Evolutionary conservation across 2,888 invertebrate genomes (phyloP).

Genomic region (Meteorus colon): DNA sequence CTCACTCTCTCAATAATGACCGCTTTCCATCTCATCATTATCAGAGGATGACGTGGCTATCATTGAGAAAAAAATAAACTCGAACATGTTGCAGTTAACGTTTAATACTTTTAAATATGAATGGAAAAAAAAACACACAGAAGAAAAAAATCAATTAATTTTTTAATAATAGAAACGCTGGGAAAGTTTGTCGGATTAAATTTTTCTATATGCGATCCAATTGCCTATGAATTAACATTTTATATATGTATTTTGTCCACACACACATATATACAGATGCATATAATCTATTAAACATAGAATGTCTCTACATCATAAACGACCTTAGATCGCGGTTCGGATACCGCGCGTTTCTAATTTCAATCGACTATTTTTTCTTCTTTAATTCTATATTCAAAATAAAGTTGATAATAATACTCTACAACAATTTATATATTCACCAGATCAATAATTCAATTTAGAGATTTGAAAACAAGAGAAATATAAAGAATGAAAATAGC

Average conservation of each 20-base stretch:
- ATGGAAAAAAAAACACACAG: background rate
- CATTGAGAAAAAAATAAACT: background rate
- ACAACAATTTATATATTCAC: background rate
- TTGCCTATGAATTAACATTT: conserved; percentile 20
- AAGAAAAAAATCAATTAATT: conserved; percentile 15
- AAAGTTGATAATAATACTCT: background rate
- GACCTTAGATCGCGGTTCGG: conserved; percentile 21
- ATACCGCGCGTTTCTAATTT: conserved; percentile 32
- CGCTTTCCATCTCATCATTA: conserved; percentile 29
- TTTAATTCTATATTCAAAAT: background rate
- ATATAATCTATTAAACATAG: conserved; percentile 10
- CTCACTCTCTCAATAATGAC: background rate
- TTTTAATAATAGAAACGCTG: conserved; percentile 19
- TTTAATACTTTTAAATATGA: background rate
- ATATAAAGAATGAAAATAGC: background rate
- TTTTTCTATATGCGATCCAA: conserved; percentile 13
- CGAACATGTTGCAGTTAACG: background rate
- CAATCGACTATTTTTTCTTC: conserved; percentile 8
- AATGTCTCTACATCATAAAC: conserved; percentile 13
- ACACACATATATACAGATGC: no score
- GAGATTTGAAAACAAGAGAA: background rate
- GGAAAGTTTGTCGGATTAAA: conserved; percentile 23
- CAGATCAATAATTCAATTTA: background rate
- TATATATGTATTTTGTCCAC: background rate
- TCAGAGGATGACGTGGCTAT: conserved; percentile 11